Conservation (phyloP, 2,797 vertebrate genomes). For the Borostomias antarcticus region DNA sequence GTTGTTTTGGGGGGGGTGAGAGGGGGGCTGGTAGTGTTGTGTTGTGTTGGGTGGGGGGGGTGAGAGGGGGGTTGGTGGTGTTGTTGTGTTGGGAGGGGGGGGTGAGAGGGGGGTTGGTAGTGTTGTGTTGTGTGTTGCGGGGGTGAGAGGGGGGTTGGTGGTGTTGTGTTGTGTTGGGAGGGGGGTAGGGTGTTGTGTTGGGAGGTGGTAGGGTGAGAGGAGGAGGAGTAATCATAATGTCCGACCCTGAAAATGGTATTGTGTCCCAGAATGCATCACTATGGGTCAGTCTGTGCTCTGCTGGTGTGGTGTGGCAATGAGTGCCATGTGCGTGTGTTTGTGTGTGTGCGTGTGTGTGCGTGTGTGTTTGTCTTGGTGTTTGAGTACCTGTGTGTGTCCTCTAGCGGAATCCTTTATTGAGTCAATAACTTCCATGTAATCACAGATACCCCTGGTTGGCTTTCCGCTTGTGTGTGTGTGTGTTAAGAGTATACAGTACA, state of each 20-base stretch:
- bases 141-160: too few relatives aligned
- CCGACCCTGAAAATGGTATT: slow-evolving; percentile 4
- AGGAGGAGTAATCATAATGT: background rate
- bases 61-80: background rate
- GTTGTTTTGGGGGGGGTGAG: too few relatives aligned
- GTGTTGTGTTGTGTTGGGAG: too few relatives aligned
- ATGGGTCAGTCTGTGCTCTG: slow-evolving; percentile 18
- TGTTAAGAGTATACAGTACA: too few relatives aligned
- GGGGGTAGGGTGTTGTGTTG: too few relatives aligned
- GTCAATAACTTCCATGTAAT: background rate
- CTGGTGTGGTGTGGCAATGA: background rate
- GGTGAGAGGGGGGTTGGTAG: background rate
- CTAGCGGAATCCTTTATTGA: background rate
- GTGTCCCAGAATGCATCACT: slow-evolving; percentile 12
- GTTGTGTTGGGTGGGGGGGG: background rate
- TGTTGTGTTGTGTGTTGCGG: too few relatives aligned
- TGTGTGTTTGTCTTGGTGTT: too few relatives aligned
- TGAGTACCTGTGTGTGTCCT: background rate
- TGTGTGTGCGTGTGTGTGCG: background rate
- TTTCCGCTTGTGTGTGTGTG: background rate
- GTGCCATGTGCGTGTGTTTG: background rate
- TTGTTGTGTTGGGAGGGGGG: background rate
- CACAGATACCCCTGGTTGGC: background rate
- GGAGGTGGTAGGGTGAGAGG: background rate
- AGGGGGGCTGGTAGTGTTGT: too few relatives aligned